Conservation (phyloP, 30 jellyfish, hydroid and myxozoan genomes). For the Chrysaora quinquecirrha region DNA sequence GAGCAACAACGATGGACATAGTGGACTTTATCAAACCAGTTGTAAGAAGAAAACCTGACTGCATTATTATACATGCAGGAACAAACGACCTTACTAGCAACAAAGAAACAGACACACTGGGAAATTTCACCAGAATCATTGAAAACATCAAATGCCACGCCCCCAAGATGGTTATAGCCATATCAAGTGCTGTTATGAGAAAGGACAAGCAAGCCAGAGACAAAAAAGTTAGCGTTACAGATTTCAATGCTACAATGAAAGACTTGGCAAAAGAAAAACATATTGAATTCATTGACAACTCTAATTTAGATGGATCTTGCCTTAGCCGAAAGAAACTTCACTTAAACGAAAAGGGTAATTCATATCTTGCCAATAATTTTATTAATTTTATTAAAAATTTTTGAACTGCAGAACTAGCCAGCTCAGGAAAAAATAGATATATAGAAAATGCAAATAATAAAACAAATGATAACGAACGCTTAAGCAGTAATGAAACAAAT, state of each 20-base stretch:
- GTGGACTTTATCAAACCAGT: conserved; percentile 53
- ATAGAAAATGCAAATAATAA: conserved; percentile 3
- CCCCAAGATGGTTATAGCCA: conserved; percentile 29
- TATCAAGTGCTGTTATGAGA: conserved; percentile 34
- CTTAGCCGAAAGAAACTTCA: conserved; percentile 37
- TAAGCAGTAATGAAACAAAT: conserved; percentile 1
- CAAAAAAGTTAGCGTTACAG: conserved; percentile 30
- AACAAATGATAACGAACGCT: conserved; percentile 5
- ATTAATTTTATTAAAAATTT: conserved; percentile 15
- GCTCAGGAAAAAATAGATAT: not conserved
- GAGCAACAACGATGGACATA: conserved; percentile 49
- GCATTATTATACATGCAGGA: not conserved
- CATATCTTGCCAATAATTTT: conserved; percentile 20
- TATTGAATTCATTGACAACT: conserved; percentile 18
- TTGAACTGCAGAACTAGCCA: conserved; percentile 35
- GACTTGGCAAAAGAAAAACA: conserved; percentile 27
- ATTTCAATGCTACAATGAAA: conserved; percentile 9
- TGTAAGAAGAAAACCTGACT: conserved; percentile 7
- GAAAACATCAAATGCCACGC: conserved; percentile 4
- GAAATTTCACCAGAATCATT: not conserved
- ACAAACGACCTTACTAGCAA: not conserved
- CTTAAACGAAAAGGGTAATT: conserved; percentile 31
- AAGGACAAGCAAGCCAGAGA: conserved; percentile 42
- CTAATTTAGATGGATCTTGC: conserved; percentile 45
- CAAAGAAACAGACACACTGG: conserved; percentile 9